A percentile compares a stretch with the other conserved stretches of the same genome.
Conservation (phyloP, 2,113 vertebrate genomes). For the Hymenochirus boettgeri region DNA sequence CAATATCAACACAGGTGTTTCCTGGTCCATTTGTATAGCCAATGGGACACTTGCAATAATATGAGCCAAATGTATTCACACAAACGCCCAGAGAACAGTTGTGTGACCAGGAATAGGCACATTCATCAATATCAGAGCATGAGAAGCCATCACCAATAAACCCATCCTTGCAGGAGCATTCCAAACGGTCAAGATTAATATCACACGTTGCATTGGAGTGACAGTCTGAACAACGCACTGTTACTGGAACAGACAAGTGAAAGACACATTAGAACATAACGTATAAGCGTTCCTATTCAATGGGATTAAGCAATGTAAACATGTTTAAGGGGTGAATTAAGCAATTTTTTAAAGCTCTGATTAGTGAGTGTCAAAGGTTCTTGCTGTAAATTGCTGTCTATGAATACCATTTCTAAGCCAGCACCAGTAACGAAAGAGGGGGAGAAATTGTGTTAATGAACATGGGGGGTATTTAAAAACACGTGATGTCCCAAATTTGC, state of each 20-base stretch:
- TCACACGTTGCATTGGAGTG: slow-evolving; percentile 36
- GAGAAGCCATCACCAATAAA: slow-evolving; percentile 40
- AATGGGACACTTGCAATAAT: neutral
- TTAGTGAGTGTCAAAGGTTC: no score
- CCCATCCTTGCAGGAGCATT: slow-evolving; percentile 43
- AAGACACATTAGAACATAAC: no score
- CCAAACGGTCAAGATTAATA: neutral
- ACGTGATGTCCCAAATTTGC: no score
- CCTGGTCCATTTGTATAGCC: slow-evolving; percentile 19
- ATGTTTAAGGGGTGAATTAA: no score
- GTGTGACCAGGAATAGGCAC: neutral
- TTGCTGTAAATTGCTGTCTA: no score
- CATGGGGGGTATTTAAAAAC: no score
- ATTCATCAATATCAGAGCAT: slow-evolving; percentile 46
- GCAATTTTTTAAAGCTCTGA: no score
- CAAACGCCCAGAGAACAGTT: slow-evolving; percentile 34
- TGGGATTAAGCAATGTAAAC: no score
- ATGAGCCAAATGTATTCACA: slow-evolving; percentile 39
- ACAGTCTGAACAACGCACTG: slow-evolving; percentile 44
- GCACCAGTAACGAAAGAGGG: no score
- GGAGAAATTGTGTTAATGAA: no score
- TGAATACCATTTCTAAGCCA: no score
- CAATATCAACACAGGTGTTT: slow-evolving; percentile 37
- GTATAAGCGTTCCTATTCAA: no score
- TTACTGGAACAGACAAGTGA: neutral